Evolutionary conservation across 2,888 invertebrate species (phyloP), one percentile per base, ranked within the genome.

Genomic region (Cryptosula pallasiana): DNA sequence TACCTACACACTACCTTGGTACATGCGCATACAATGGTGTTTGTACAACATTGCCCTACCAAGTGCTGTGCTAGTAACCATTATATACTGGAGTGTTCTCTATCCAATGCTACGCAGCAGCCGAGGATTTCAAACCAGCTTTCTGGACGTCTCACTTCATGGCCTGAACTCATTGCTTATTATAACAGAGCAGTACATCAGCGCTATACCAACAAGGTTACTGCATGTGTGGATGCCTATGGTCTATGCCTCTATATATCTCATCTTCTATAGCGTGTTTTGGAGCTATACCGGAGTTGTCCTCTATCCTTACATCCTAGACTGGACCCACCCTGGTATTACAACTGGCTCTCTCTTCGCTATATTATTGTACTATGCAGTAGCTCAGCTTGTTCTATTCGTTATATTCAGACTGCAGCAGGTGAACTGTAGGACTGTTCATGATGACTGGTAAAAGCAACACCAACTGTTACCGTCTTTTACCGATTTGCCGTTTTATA

Each of bases 291-390:
- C 80, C 69, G 74, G 35, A 16, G 72, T 76, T 57, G 78, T 82
- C 1, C 75, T 83, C 57, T 83, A 83, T 74, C 79, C 79, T 1
- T 72, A 74, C 3, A 78, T 83, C 5, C 69, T 82, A 45, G 81
- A 83, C 73, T 82, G 81, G 81, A 78, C 77, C 69, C 69, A 78
- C 3, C 79, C 63, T 3, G 20, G 25, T 16, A 63, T 63, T 29
- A 63, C 63, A 16, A 27, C 63, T 32, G 63, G 29, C 9, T 63
- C 63, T 34, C 13, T 63, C 25, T 9, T 32, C n/a, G 63, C 29
- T 32, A 63, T 63, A 13, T 34, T 63, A 5, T 25, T 63, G 9
- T 63, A 63, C 34, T 63, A 32, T 63, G 13, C 32, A 13, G 63
- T 25, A 27, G 32, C 45, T 13, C 45, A 45, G 20, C 45, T 45